Percentiles rank a stretch among this genome's conserved stretches.
phyloP scores from a whole-genome alignment of 2,888 invertebrate species.

The Digitonthophagus gazella region DNA sequence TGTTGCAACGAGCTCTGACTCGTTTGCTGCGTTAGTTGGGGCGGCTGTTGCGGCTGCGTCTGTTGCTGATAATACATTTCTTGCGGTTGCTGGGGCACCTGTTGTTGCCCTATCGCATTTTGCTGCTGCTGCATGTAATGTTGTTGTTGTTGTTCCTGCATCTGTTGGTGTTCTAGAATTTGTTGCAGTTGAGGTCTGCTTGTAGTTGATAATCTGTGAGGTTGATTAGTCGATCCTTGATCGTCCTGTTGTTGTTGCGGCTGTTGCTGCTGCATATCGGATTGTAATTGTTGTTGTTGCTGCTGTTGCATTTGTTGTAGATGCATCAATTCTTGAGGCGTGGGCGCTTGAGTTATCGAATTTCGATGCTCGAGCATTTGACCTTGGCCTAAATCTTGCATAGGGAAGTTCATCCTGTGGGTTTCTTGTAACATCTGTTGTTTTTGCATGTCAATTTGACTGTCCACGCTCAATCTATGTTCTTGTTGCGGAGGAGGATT shows the following conservation, averaged over 20 bases:
- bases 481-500: slow-evolving; percentile 30
- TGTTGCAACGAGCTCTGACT: slow-evolving; percentile 12
- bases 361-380: slow-evolving; percentile 33
- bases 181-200: slow-evolving; percentile 32
- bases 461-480: slow-evolving; percentile 46
- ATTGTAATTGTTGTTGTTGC: too few relatives aligned
- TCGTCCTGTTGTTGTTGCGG: slow-evolving; percentile 28
- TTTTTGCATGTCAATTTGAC: slow-evolving; percentile 45
- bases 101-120: slow-evolving; percentile 40
- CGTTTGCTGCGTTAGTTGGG: slow-evolving; percentile 24
- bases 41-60: slow-evolving; percentile 31
- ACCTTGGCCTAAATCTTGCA: slow-evolving; percentile 33
- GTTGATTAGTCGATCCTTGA: slow-evolving; percentile 19
- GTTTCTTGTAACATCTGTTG: slow-evolving; percentile 41
- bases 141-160: slow-evolving; percentile 29
- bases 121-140: slow-evolving; percentile 53
- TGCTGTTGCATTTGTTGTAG: slow-evolving; percentile 33
- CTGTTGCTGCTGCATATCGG: slow-evolving; percentile 35
- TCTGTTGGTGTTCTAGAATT: slow-evolving; percentile 31
- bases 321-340: slow-evolving; percentile 35
- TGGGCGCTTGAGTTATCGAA: slow-evolving; percentile 35
- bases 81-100: slow-evolving; percentile 37
- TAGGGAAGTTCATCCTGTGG: slow-evolving; percentile 31
- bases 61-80: too few relatives aligned
- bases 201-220: slow-evolving; percentile 29